Evolutionary conservation across 2,797 vertebrate species (phyloP).

Genomic region (Sternarchorhynchus goeldii): DNA sequence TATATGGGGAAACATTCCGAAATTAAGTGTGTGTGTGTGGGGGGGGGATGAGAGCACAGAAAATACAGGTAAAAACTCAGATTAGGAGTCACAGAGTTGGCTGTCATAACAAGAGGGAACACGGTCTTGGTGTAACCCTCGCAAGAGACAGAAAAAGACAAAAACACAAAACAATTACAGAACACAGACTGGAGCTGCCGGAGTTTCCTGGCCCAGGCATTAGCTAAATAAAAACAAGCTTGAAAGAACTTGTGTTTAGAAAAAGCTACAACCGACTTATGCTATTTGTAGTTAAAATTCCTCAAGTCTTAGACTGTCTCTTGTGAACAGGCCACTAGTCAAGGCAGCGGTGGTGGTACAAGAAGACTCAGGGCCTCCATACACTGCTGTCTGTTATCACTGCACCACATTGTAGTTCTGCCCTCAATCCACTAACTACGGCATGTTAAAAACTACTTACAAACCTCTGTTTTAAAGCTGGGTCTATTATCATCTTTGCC

Average conservation of each 20-base stretch:
- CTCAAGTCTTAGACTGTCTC: conserved; percentile 4
- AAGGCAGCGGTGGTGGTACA: neutral
- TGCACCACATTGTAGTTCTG: conserved; percentile 7
- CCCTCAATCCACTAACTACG: conserved; percentile 18
- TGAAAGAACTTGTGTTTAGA: conserved; percentile 47
- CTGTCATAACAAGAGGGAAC: neutral
- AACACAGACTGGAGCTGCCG: neutral
- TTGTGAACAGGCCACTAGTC: conserved; percentile 31
- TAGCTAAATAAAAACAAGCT: conserved; percentile 55
- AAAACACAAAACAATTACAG: conserved; percentile 43
- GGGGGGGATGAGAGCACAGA: neutral
- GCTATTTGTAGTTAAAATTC: conserved; percentile 38
- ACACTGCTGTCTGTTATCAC: conserved; percentile 22
- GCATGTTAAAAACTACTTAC: conserved; percentile 39
- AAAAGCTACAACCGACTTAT: conserved; percentile 32
- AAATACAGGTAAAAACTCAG: conserved; percentile 1
- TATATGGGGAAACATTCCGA: conserved; percentile 21
- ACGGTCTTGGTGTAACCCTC: neutral
- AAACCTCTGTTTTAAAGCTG: conserved; percentile 11
- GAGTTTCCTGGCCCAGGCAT: conserved; percentile 35
- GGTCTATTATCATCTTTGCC: neutral
- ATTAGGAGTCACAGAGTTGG: neutral
- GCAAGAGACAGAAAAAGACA: conserved; percentile 5
- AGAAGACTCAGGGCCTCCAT: conserved; percentile 14
- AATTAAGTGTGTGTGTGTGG: neutral